These are phyloP conservation scores for Prinia subflava DNA, from an alignment of 2,113 vertebrate species.

Conservation along the genomic window DNA sequence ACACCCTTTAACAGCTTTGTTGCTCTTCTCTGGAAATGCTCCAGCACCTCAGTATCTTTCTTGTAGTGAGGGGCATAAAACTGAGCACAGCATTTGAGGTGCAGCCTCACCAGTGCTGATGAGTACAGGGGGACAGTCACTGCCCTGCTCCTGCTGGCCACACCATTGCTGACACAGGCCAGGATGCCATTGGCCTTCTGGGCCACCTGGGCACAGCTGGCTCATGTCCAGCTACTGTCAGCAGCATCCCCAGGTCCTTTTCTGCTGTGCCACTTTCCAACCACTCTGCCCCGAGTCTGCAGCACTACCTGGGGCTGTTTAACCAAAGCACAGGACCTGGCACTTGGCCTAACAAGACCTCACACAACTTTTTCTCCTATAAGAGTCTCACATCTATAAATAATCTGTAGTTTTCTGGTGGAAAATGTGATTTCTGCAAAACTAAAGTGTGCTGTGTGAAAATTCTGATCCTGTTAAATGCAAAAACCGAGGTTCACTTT, in stretches of 20 bases:
- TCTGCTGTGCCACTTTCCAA: neutral
- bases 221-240: neutral
- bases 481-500: too few species aligned
- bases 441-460: neutral
- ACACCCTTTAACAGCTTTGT: neutral
- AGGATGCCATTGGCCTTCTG: neutral
- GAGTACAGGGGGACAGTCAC: fast-evolving
- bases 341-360: neutral
- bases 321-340: neutral
- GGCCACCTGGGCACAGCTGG: neutral
- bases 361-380: neutral
- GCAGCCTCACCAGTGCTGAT: neutral
- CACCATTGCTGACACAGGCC: neutral
- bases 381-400: neutral
- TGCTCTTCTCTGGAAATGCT: neutral
- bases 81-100: neutral
- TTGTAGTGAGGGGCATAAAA: neutral
- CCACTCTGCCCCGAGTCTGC: neutral
- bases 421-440: neutral
- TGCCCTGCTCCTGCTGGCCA: neutral
- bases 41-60: neutral
- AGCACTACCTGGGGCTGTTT: neutral
- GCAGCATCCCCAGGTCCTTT: neutral
- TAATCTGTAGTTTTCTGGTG: neutral
- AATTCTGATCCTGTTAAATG: neutral